phyloP scores from a whole-genome alignment of 2,113 vertebrate genomes.

The Pagrus major region DNA sequence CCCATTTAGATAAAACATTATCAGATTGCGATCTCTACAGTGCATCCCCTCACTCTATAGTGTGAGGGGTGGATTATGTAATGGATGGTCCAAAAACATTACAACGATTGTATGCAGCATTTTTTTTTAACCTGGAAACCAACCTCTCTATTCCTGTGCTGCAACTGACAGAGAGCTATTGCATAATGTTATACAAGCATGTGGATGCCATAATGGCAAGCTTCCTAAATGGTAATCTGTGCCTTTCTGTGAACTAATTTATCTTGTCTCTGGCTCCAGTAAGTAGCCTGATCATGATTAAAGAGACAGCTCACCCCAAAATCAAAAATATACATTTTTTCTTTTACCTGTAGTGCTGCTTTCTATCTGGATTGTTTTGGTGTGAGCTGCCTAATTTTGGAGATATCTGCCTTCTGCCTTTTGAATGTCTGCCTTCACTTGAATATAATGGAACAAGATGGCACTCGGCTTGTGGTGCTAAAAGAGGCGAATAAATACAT shows the following conservation, averaged over 20 bases:
- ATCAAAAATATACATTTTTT: too few relatives aligned
- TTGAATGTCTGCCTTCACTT: too few relatives aligned
- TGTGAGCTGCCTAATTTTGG: too few relatives aligned
- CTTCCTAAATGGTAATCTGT: slow-evolving; percentile 6
- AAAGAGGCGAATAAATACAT: too few relatives aligned
- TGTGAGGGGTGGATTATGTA: slow-evolving; percentile 27
- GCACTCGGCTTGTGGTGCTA: too few relatives aligned
- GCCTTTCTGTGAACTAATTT: slow-evolving; percentile 20
- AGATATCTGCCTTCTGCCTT: too few relatives aligned
- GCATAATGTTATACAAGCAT: slow-evolving; percentile 34
- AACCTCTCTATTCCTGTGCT: slow-evolving; percentile 21
- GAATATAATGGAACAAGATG: too few relatives aligned
- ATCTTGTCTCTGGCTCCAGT: slow-evolving; percentile 14
- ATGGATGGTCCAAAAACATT: slow-evolving; percentile 25
- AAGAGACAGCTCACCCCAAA: too few relatives aligned
- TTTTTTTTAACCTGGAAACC: neutral
- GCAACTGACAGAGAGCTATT: slow-evolving; percentile 6
- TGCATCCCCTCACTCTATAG: neutral
- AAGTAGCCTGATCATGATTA: neutral
- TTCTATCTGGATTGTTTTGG: too few relatives aligned
- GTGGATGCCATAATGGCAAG: slow-evolving; percentile 18
- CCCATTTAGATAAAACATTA: slow-evolving; percentile 52
- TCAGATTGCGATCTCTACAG: slow-evolving; percentile 27
- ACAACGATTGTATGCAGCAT: neutral
- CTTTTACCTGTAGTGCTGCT: too few relatives aligned